Evolutionary conservation across 1,140 invertebrate species (phyloP).

Genomic region (Habropoda laboriosa): DNA sequence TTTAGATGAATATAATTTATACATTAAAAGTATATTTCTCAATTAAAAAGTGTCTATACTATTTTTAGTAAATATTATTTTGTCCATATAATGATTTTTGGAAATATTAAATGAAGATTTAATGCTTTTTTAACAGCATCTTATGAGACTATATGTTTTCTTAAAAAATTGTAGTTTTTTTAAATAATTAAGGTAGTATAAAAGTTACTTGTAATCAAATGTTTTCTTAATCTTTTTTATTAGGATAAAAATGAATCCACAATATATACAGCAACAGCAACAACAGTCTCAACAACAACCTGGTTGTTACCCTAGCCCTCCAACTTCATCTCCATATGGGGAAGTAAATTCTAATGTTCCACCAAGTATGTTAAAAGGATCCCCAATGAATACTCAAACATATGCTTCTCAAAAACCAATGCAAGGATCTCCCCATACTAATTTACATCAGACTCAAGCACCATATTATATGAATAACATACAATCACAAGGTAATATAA

Average conservation of each 20-base stretch:
- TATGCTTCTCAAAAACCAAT: constrained; percentile 60
- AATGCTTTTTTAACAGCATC: neutral
- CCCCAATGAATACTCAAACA: constrained; percentile 43
- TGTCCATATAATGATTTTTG: neutral
- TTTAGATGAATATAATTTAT: neutral
- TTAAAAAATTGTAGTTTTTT: neutral
- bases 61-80: neutral
- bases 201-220: neutral
- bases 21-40: neutral
- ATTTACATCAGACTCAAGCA: constrained; percentile 51
- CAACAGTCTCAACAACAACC: constrained; percentile 63
- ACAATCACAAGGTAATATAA: constrained; percentile 39
- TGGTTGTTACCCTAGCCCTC: constrained; percentile 56
- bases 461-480: constrained; percentile 64
- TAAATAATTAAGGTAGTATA: neutral
- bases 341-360: constrained; percentile 68
- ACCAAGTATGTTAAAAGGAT: constrained; percentile 50
- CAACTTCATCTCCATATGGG: constrained; percentile 55
- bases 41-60: neutral
- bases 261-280: constrained; percentile 73
- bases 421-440: constrained; percentile 41
- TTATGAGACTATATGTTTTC: neutral
- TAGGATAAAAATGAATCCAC: constrained; percentile 71
- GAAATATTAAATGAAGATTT: neutral
- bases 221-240: neutral